Evolutionary conservation across 1,140 invertebrate genomes (phyloP).

Genomic region (Achatina immaculata): DNA sequence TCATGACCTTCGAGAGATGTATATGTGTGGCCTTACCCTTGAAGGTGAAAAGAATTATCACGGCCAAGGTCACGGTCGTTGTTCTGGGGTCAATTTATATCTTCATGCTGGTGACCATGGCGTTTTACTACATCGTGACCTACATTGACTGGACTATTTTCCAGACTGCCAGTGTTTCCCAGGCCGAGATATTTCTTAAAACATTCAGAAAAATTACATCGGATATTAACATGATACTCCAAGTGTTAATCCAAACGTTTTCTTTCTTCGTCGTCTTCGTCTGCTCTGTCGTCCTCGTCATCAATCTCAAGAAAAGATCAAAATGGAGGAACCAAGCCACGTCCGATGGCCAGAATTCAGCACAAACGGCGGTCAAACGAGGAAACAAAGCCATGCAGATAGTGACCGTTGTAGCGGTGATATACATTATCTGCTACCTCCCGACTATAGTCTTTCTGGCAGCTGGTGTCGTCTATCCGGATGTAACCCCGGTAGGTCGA

Average conservation of each 20-base stretch:
- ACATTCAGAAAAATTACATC: background rate
- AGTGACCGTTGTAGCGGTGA: background rate
- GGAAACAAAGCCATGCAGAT: background rate
- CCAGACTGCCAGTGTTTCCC: background rate
- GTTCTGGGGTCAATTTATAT: background rate
- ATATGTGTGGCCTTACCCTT: background rate
- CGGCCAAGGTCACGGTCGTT: background rate
- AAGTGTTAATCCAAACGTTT: background rate
- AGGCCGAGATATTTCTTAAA: background rate
- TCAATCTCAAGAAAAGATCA: background rate
- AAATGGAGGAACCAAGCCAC: background rate
- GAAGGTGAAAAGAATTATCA: background rate
- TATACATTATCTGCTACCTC: background rate
- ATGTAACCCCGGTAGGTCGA: background rate
- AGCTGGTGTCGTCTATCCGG: background rate
- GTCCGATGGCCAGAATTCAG: background rate
- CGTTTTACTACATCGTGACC: background rate
- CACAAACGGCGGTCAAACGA: background rate
- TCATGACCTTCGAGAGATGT: slow-evolving; percentile 1
- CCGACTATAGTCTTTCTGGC: background rate
- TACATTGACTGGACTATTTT: background rate
- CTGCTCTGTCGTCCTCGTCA: background rate
- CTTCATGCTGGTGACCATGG: background rate
- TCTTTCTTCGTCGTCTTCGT: background rate
- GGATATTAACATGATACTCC: background rate